Conservation (phyloP, 2,888 invertebrate genomes). For the Acrobeloides nanus region DNA sequence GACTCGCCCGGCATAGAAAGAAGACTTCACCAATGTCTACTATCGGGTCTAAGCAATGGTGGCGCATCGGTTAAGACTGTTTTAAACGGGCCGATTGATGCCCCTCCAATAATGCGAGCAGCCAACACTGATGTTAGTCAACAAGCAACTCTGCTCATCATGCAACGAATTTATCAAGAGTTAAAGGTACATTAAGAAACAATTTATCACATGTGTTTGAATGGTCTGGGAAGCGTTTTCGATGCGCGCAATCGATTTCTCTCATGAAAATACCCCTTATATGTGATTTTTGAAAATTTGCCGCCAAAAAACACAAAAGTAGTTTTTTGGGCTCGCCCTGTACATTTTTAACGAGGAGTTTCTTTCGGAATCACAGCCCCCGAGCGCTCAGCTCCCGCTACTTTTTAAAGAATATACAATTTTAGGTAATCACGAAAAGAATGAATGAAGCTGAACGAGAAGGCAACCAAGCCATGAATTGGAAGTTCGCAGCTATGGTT, state of each 20-base stretch:
- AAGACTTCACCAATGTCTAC: slow-evolving; percentile 34
- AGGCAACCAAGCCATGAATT: slow-evolving; percentile 45
- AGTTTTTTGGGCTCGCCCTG: too few relatives aligned
- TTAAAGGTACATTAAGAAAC: slow-evolving; percentile 32
- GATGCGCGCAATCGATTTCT: too few relatives aligned
- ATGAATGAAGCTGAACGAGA: slow-evolving; percentile 51
- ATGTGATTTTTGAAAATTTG: neutral
- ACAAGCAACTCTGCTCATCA: slow-evolving; percentile 42
- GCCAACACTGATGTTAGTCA: slow-evolving; percentile 40
- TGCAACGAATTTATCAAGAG: slow-evolving; percentile 50
- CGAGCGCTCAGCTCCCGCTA: too few relatives aligned
- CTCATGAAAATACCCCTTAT: too few relatives aligned
- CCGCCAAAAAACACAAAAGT: slow-evolving; percentile 1
- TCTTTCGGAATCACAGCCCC: too few relatives aligned
- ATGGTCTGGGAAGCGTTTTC: too few relatives aligned
- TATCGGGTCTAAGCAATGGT: slow-evolving; percentile 17
- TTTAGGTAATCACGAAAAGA: slow-evolving; percentile 45
- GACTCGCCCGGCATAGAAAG: slow-evolving; percentile 43
- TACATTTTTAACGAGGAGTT: too few relatives aligned
- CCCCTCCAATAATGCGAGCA: slow-evolving; percentile 1
- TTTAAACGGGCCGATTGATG: neutral
- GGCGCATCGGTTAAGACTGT: slow-evolving; percentile 1
- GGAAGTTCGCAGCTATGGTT: slow-evolving; percentile 52
- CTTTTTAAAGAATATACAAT: slow-evolving; percentile 1
- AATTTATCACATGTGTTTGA: neutral